Evolutionary conservation across 2,797 vertebrate species (phyloP).

Genomic region (Simalia tracyae): DNA sequence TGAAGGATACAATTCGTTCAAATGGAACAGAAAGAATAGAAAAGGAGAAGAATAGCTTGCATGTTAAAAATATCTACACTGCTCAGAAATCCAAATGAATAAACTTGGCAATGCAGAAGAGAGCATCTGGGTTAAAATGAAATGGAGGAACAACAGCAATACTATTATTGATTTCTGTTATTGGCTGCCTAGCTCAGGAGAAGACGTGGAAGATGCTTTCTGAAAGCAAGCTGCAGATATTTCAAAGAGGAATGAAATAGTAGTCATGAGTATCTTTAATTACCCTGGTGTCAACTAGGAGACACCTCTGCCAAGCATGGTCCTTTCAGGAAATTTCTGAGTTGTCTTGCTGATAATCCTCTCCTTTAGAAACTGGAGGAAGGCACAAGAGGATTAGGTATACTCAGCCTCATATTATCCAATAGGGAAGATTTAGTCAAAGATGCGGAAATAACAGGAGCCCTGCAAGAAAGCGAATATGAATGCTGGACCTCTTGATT

Average conservation of each 20-base stretch:
- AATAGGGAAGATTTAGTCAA: neutral
- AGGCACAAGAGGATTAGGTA: neutral
- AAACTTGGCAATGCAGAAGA: neutral
- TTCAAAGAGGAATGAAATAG: neutral
- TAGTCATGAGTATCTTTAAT: neutral
- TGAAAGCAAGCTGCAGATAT: neutral
- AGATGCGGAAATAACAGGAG: neutral
- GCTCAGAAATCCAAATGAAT: neutral
- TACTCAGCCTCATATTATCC: neutral
- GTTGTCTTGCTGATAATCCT: neutral
- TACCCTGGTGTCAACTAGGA: neutral
- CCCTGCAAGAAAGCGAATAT: neutral
- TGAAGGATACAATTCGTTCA: neutral
- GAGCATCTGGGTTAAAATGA: neutral
- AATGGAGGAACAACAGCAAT: neutral
- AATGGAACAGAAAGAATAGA: neutral
- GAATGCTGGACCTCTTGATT: neutral
- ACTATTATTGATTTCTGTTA: neutral
- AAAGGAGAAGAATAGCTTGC: neutral
- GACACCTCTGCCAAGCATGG: neutral
- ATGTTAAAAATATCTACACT: neutral
- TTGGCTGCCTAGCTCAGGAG: neutral
- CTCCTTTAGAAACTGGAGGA: neutral
- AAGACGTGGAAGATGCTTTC: neutral
- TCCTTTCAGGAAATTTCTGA: neutral